Evolutionary conservation across 2,113 vertebrate genomes (phyloP).

Genomic region (Cephalopholis sonnerati): DNA sequence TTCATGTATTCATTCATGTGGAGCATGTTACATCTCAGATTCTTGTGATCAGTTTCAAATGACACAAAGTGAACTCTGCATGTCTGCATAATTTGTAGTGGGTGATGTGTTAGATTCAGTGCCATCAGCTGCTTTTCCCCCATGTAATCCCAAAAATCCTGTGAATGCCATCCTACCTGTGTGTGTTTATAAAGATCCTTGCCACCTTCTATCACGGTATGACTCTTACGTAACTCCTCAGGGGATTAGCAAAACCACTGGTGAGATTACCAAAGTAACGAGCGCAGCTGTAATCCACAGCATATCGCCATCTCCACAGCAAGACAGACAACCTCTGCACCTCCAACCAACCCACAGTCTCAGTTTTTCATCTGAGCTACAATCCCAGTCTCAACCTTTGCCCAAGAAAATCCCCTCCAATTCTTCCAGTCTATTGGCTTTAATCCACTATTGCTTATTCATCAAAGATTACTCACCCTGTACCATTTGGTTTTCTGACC

Average conservation of each 20-base stretch:
- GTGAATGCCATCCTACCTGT: conserved; percentile 2
- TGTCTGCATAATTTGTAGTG: neutral
- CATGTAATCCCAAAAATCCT: neutral
- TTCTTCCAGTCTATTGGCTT: conserved; percentile 16
- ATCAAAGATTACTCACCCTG: conserved; percentile 22
- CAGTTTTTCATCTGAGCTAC: conserved; percentile 20
- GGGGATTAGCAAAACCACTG: conserved; percentile 67
- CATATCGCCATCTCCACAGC: conserved; percentile 44
- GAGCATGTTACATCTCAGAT: neutral
- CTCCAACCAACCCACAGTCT: neutral
- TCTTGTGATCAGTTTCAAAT: neutral
- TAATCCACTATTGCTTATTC: conserved; percentile 30
- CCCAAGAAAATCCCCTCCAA: neutral
- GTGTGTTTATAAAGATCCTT: conserved; percentile 27
- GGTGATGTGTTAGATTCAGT: neutral
- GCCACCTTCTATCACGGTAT: conserved; percentile 31
- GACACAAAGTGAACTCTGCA: neutral
- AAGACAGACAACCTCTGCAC: conserved; percentile 29
- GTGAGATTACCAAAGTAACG: conserved; percentile 67
- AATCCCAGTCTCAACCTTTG: conserved; percentile 19
- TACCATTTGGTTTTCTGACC: conserved; percentile 31
- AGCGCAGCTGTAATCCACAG: conserved; percentile 66
- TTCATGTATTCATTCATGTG: neutral
- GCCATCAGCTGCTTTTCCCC: neutral
- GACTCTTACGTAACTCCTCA: conserved; percentile 59